Percentiles rank a stretch among this genome's conserved stretches.
Conservation (phyloP, 2,888 invertebrate species). For the Polia nebulosa region DNA sequence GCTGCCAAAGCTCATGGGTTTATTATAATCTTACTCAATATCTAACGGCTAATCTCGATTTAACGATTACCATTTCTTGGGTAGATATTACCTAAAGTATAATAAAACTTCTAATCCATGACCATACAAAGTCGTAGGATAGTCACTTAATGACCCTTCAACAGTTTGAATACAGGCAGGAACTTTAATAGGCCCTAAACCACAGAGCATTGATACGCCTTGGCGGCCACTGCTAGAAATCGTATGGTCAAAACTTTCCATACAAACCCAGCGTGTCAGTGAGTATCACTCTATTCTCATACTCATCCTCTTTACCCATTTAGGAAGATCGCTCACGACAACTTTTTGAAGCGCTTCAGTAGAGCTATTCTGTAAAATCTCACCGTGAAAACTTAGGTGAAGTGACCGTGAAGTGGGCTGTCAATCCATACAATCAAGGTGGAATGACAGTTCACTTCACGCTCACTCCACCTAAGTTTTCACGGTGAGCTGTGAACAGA, state of each 20-base stretch:
- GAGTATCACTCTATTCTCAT: no score
- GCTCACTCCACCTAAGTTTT: no score
- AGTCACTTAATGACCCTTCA: slow-evolving; percentile 24
- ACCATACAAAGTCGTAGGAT: slow-evolving; percentile 17
- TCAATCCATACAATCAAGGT: no score
- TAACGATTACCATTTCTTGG: slow-evolving; percentile 8
- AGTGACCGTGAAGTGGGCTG: no score
- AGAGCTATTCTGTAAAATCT: no score
- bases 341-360: no score
- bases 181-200: slow-evolving; percentile 44
- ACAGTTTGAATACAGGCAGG: slow-evolving; percentile 13
- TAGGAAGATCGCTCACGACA: no score
- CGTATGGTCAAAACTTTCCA: background rate
- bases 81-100: slow-evolving; percentile 6
- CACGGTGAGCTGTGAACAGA: no score
- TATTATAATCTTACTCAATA: slow-evolving; percentile 15
- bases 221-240: background rate
- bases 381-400: no score
- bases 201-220: background rate
- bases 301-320: no score
- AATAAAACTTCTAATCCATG: slow-evolving; percentile 12
- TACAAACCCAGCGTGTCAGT: no score
- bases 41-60: background rate
- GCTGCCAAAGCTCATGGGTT: background rate
- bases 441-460: no score